These are phyloP conservation scores for Slavum lentiscoides DNA, from an alignment of 2,888 invertebrate genomes.

Conservation along the genomic window DNA sequence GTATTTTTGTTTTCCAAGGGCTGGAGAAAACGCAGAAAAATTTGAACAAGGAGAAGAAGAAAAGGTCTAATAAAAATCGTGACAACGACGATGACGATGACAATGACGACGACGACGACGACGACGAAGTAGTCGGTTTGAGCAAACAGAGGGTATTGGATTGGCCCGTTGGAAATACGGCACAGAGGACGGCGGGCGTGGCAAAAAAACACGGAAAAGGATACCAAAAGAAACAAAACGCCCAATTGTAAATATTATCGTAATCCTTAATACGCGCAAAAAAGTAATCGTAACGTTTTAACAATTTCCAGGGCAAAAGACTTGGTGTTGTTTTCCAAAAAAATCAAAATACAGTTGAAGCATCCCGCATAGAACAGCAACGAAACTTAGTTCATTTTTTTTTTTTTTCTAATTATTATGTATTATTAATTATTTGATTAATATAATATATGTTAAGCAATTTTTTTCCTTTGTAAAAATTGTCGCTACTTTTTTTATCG, in stretches of 20 bases:
- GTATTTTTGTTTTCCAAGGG: not conserved
- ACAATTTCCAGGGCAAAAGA: conserved; percentile 45
- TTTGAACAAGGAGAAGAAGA: conserved; percentile 8
- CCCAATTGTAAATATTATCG: conserved; percentile 18
- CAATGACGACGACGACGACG: not conserved
- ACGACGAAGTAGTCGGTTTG: no score
- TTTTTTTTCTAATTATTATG: no score
- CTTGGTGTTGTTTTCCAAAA: conserved; percentile 35
- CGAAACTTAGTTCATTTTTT: not conserved
- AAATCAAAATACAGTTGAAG: conserved; percentile 29
- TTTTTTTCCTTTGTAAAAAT: no score
- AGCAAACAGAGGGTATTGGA: conserved; percentile 33
- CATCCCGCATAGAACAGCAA: not conserved
- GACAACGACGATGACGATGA: not conserved
- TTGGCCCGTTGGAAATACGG: conserved; percentile 26
- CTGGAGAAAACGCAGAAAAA: conserved; percentile 13
- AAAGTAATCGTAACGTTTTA: not conserved
- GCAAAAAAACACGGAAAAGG: conserved; percentile 34
- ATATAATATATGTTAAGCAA: no score
- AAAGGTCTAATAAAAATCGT: conserved; percentile 5
- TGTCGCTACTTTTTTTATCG: no score
- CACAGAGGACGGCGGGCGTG: not conserved
- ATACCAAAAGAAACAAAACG: conserved; percentile 35
- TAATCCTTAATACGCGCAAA: not conserved
- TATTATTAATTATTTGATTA: not conserved